phyloP scores from a whole-genome alignment of 2,888 invertebrate species.

The Aspidiotus rigidus region DNA sequence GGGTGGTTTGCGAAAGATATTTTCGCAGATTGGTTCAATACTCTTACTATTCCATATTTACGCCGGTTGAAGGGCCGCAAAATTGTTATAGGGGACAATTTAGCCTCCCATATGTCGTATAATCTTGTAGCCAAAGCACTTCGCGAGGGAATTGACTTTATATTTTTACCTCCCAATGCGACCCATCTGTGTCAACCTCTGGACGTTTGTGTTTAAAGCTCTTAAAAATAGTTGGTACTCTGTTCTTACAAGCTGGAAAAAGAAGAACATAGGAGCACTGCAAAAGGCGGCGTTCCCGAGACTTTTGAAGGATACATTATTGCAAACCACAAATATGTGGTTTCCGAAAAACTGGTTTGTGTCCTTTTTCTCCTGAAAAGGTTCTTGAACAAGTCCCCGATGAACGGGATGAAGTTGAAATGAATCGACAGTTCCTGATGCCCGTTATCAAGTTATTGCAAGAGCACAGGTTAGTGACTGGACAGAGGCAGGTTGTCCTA shows the following conservation, averaged over 20 bases:
- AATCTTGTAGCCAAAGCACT: not conserved
- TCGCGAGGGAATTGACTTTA: not conserved
- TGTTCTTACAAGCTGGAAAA: not conserved
- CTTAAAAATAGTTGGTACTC: constrained; percentile 1
- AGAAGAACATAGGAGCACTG: constrained; percentile 2
- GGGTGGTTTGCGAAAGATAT: too few relatives aligned
- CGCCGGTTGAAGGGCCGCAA: not conserved
- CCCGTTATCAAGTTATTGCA: not conserved
- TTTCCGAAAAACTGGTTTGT: not conserved
- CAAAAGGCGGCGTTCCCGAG: not conserved
- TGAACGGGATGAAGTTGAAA: not conserved
- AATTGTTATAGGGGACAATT: constrained; percentile 16
- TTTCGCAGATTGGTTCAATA: too few relatives aligned
- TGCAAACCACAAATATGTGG: not conserved
- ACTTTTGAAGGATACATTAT: not conserved
- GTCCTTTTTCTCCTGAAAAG: not conserved
- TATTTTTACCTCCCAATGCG: constrained; percentile 10
- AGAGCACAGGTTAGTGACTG: too few relatives aligned
- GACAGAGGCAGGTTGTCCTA: too few relatives aligned
- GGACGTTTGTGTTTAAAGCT: constrained; percentile 1
- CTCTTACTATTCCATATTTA: too few relatives aligned
- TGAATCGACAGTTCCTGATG: not conserved
- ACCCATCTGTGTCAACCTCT: constrained; percentile 14
- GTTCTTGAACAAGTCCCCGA: not conserved
- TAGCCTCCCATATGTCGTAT: constrained; percentile 9